These are phyloP conservation scores for Erinaceus europaeus DNA, from an alignment of 2,113 vertebrate genomes.

Conservation along the genomic window DNA sequence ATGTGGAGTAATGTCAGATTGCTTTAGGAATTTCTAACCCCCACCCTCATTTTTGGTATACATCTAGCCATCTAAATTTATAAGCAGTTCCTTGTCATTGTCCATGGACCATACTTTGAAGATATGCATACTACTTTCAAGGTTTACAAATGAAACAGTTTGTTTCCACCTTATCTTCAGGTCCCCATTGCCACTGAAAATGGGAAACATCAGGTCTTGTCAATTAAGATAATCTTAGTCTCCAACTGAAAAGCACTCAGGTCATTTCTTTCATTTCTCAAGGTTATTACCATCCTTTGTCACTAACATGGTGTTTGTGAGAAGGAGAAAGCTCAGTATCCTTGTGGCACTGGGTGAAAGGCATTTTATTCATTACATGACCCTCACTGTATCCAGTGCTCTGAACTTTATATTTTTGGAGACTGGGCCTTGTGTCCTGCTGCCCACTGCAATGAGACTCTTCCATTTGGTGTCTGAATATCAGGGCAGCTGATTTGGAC, in stretches of 20 bases:
- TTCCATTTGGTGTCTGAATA: slow-evolving; percentile 19
- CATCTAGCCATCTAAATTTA: neutral
- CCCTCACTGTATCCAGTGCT: neutral
- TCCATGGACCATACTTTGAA: neutral
- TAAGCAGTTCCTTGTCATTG: neutral
- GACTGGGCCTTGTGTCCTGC: slow-evolving; percentile 24
- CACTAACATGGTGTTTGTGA: neutral
- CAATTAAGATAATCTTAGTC: neutral
- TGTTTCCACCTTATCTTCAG: neutral
- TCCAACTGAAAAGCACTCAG: neutral
- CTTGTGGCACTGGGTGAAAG: neutral
- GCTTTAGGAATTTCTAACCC: neutral
- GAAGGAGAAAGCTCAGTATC: neutral
- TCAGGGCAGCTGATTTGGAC: slow-evolving; percentile 39
- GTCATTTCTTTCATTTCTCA: neutral
- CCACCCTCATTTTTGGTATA: neutral
- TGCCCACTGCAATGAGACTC: slow-evolving; percentile 9
- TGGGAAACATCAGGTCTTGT: slow-evolving; percentile 9
- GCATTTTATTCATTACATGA: slow-evolving; percentile 7
- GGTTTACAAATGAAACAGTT: neutral
- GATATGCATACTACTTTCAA: neutral
- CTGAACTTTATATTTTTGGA: slow-evolving; percentile 12
- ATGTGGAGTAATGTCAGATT: neutral
- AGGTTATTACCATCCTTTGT: neutral
- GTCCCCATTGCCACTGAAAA: neutral